Base-by-base conservation (phyloP, 2,797 vertebrate genomes). In the Sebastolobus alascanus region DNA sequence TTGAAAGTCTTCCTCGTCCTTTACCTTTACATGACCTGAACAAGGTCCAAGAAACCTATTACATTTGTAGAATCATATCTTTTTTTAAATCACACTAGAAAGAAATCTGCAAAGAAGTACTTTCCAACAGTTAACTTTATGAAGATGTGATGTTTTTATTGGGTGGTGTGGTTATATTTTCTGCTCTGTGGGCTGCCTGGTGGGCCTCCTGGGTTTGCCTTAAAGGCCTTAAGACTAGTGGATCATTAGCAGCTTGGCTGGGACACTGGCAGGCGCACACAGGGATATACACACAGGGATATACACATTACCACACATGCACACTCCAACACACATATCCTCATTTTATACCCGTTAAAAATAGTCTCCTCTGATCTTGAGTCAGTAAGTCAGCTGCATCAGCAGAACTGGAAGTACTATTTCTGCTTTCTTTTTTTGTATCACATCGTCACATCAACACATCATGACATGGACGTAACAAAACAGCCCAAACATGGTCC, bases 221-320 rank as follows among this genome's bases (percentile, higher is more conserved):
- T 71, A 58, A 79, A 86, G 83, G 74, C 83, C 75, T 83, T 22
- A 80, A 68, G 82, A 85, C 83, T 69, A 8, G 68, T 35, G 73
- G 81, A 87, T 91, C 83, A 85, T 90, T 88, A 90, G 83, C 77
- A 82, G 75, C 75, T 72, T 66, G 82, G 78, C 81, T 63, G 37
- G 70, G 76, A 87, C 84, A 66, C 77, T 73, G 50, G 54, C 22
- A 77, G 50, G 11, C 66, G 10, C 58, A 85, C 69, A 71, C 70
- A 43, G 33, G 35, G 9, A 72, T 31, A 68, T 13, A 60, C 58
- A 84, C 66, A 64, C 67, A 55, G 40, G 37, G 10, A 72, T 33
- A 69, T 13, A 60, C 43, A 84, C 66, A 64, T 54, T 20, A 27
- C 22, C 72, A 66, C 13, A 9, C 68, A 78, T 12, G n/a, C 71